Percentiles rank a stretch among this genome's conserved stretches.
Evolutionary conservation across 1,140 invertebrate genomes (phyloP).

Genomic region (Anthonomus grandis): DNA sequence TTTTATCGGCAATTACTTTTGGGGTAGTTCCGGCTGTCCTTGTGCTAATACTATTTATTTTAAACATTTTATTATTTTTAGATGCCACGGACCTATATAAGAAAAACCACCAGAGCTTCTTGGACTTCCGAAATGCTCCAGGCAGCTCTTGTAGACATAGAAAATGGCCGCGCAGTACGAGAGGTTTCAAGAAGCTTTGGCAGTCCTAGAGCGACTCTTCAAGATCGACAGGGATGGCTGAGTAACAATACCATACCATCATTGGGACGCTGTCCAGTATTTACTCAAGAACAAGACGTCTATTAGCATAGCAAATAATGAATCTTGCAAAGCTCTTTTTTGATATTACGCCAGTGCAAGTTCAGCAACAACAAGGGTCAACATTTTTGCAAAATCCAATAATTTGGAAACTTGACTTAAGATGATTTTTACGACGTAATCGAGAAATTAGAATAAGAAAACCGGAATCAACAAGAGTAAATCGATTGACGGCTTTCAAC

Average conservation of each 20-base stretch:
- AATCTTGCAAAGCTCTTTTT: too few species aligned
- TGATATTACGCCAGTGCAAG: not conserved
- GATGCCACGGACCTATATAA: not conserved
- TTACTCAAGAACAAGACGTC: not conserved
- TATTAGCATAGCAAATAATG: too few species aligned
- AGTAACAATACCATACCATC: too few species aligned
- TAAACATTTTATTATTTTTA: too few species aligned
- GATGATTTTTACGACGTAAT: conserved; percentile 8
- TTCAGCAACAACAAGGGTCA: not conserved
- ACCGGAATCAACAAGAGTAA: conserved; percentile 4
- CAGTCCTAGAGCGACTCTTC: too few species aligned
- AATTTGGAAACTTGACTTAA: not conserved
- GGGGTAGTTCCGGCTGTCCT: too few species aligned
- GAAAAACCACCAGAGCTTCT: not conserved
- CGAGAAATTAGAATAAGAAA: conserved; percentile 6
- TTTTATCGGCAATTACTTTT: too few species aligned
- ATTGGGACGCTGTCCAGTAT: too few species aligned
- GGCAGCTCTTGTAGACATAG: too few species aligned
- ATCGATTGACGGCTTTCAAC: conserved; percentile 8
- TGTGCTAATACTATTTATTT: too few species aligned
- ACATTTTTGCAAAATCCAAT: not conserved
- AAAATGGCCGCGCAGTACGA: not conserved
- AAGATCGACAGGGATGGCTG: too few species aligned
- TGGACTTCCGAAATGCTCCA: too few species aligned
- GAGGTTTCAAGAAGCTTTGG: not conserved